These are phyloP conservation scores for Nephrocerus scutellatus DNA, from an alignment of 2,888 invertebrate species.

Conservation along the genomic window DNA sequence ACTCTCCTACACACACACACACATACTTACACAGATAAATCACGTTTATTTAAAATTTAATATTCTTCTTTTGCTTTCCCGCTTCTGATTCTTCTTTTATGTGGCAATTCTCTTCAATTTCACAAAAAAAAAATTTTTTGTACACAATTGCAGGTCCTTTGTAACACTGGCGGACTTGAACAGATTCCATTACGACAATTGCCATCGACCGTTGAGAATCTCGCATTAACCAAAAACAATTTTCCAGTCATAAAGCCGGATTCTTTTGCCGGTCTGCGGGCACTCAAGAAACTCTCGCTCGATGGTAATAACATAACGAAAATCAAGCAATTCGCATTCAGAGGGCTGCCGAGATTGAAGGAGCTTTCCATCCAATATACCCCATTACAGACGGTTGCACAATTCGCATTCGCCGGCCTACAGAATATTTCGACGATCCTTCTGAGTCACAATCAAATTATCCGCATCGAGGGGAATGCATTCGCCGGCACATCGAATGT, in stretches of 20 bases:
- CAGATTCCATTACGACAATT: constrained; percentile 71
- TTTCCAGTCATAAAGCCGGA: constrained; percentile 74
- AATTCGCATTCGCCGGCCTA: constrained; percentile 76
- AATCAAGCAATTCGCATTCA: constrained; percentile 80
- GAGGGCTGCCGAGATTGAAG: constrained; percentile 68
- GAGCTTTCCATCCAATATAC: constrained; percentile 83
- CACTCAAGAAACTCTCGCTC: constrained; percentile 72
- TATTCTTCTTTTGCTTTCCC: constrained; percentile 17
- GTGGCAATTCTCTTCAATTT: constrained; percentile 25
- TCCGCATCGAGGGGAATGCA: constrained; percentile 66
- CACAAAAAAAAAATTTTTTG: too few species aligned
- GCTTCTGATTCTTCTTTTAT: constrained; percentile 21
- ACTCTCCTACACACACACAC: too few species aligned
- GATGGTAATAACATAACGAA: constrained; percentile 81
- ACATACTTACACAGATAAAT: too few species aligned
- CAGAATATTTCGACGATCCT: constrained; percentile 70
- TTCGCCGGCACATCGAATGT: constrained; percentile 84
- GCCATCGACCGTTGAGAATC: constrained; percentile 71
- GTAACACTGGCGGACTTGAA: constrained; percentile 75
- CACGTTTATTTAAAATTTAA: constrained; percentile 11
- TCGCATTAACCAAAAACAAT: constrained; percentile 79
- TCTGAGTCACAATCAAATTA: constrained; percentile 63
- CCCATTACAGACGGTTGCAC: constrained; percentile 69
- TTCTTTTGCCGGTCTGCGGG: constrained; percentile 73
- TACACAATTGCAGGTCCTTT: constrained; percentile 68